phyloP scores from a whole-genome alignment of 2,797 vertebrate species.

The Gallinago solitaria region DNA sequence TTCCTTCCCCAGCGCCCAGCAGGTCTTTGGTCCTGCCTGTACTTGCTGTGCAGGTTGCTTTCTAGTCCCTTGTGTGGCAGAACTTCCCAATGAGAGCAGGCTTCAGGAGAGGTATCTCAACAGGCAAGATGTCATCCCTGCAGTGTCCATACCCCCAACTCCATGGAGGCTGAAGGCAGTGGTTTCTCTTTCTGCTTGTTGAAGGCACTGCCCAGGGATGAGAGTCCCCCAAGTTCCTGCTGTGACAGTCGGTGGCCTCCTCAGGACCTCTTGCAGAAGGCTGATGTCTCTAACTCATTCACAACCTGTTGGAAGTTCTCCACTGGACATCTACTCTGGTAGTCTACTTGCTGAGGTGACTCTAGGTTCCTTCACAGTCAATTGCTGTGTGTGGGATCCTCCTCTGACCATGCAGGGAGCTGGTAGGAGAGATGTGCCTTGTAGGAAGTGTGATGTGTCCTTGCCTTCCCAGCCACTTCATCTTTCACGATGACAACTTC shows the following conservation, averaged over 20 bases:
- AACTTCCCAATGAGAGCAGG: background rate
- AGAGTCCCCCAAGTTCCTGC: background rate
- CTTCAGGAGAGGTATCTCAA: background rate
- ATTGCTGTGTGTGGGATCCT: background rate
- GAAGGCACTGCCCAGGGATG: background rate
- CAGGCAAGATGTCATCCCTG: rapidly evolving
- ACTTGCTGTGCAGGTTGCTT: background rate
- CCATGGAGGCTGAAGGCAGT: rapidly evolving
- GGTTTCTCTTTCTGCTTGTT: background rate
- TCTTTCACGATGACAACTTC: background rate
- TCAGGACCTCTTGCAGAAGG: background rate
- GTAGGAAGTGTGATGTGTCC: background rate
- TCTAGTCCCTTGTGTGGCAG: background rate
- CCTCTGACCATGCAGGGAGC: background rate
- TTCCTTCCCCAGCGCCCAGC: background rate
- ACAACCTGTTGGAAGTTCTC: background rate
- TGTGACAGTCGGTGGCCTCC: background rate
- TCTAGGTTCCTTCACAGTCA: background rate
- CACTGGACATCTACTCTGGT: background rate
- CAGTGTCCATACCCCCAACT: rapidly evolving
- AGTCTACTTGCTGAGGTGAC: background rate
- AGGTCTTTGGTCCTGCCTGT: background rate
- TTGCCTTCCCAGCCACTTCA: background rate
- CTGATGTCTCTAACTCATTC: background rate
- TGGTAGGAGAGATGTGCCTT: background rate